These are phyloP conservation scores for Hemibagrus wyckioides DNA, from an alignment of 2,113 vertebrate genomes.

Conservation along the genomic window DNA sequence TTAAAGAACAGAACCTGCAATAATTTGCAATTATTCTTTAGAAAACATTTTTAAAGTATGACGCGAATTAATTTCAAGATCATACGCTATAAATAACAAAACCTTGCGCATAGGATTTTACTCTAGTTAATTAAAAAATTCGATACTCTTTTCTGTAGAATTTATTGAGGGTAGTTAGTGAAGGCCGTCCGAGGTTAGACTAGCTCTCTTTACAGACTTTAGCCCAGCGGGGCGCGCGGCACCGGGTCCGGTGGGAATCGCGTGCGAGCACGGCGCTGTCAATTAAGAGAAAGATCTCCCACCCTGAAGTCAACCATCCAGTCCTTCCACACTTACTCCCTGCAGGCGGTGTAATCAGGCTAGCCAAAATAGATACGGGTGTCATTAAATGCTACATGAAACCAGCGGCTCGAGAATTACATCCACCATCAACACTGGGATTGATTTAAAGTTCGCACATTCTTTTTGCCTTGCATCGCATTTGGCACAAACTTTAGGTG, in stretches of 20 bases:
- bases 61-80: not conserved
- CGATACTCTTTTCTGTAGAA: conserved; percentile 37
- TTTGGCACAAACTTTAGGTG: not conserved
- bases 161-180: conserved; percentile 42
- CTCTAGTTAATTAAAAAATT: not conserved
- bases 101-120: conserved; percentile 25
- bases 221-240: conserved; percentile 61
- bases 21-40: not conserved
- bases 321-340: conserved; percentile 32
- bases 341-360: conserved; percentile 10
- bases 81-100: conserved; percentile 3
- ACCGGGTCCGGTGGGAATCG: conserved; percentile 69
- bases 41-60: not conserved
- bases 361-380: conserved; percentile 13
- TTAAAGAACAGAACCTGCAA: too few relatives aligned
- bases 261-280: conserved; percentile 71
- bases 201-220: conserved; percentile 50
- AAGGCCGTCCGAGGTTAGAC: conserved; percentile 39
- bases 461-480: not conserved
- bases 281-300: conserved; percentile 64
- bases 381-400: conserved; percentile 30
- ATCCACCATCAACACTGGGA: not conserved
- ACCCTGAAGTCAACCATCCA: conserved; percentile 46
- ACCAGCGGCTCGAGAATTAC: not conserved
- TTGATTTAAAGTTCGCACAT: not conserved